Conservation (phyloP, 2,113 vertebrate genomes). For the Solenodon paradoxus region DNA sequence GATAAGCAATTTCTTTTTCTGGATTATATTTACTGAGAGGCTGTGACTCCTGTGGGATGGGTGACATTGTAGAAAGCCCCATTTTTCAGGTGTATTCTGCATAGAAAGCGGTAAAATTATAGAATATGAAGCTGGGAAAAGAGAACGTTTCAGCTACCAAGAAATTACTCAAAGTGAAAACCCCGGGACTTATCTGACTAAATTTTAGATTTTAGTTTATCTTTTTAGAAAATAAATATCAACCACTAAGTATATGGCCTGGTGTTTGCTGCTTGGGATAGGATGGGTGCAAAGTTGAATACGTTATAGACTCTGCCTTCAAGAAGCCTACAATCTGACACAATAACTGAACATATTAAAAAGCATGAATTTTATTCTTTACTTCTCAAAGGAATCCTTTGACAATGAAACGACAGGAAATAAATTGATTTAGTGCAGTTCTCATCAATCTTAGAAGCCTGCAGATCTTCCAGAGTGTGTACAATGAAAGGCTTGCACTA, state of each 20-base stretch:
- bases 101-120: not conserved
- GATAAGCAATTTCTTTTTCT: not conserved
- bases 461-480: not conserved
- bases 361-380: not conserved
- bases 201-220: not conserved
- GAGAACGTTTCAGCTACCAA: not conserved
- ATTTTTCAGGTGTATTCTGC: not conserved
- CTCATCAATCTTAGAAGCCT: not conserved
- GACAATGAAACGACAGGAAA: not conserved
- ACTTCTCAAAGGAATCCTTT: not conserved
- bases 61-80: not conserved
- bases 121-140: not conserved
- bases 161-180: not conserved
- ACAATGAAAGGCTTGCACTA: not conserved
- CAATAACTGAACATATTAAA: not conserved
- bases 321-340: not conserved
- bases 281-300: not conserved
- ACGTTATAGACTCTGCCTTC: not conserved
- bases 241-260: not conserved
- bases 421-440: not conserved
- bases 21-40: not conserved
- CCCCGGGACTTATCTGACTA: not conserved
- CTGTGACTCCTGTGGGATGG: not conserved
- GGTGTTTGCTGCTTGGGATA: not conserved
- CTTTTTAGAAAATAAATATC: not conserved